Evolutionary conservation across 2,113 vertebrate genomes (phyloP), one percentile per base, ranked within the genome.

Genomic region (Picathartes gymnocephalus): DNA sequence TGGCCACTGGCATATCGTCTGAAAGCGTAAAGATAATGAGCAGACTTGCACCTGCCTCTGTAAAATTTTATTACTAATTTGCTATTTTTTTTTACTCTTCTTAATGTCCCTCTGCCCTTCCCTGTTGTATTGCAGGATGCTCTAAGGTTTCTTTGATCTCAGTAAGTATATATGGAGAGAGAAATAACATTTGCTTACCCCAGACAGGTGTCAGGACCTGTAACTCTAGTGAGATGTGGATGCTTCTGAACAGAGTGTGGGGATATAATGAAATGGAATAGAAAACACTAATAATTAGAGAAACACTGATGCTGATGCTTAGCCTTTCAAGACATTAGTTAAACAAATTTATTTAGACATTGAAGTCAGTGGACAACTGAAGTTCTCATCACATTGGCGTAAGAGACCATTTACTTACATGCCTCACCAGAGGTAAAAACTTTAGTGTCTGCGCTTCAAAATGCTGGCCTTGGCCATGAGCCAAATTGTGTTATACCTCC

Each of bases 11-110:
- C 40, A 45, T 24, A 51, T 15, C 81, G 47, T 28, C 61, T 83
- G 51, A 91, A 33, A 50, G 33, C 0, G 0, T 65, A 90, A 84
- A 1, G 1, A 18, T 60, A 77, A 83, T 35, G 7, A 86, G 11
- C 20, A 73, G 12, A 71, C 44, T 80, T 94, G 68, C 37, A 90
- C 57, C 24, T 60, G 57, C 57, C 14, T 62, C 60, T 88, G 6
- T 64, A 76, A 90, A 95, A 76, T 60, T 51, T 86, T 85, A 42
- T 44, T 86, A 57, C 28, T 61, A 25, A 42, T 81, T 86, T 86
- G 10, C 7, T 28, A 7, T 12, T 68, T 79, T 88, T 60, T 64
- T 74, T 81, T 47, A 48, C 21, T 42, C 13, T 70, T 19, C 20
- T 68, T 92, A 56, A n/a, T 57, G 6, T 10, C 4, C 11, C 37